A percentile compares a stretch with the other conserved stretches of the same genome.
Conservation (phyloP, 2,113 vertebrate species). For the Dendrocopos noguchii region DNA sequence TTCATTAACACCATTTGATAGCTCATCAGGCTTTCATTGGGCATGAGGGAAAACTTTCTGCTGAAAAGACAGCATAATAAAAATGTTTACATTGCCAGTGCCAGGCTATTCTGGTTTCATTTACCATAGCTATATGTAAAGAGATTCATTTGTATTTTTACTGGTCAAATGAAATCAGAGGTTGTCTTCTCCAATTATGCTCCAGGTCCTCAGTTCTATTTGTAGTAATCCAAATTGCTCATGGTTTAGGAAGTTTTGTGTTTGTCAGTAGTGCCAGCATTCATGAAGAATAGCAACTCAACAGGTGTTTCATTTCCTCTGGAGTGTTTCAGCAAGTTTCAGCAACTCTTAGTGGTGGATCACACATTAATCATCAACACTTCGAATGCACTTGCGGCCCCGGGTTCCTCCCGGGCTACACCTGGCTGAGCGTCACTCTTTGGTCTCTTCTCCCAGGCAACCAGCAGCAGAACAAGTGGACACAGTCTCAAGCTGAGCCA, state of each 20-base stretch:
- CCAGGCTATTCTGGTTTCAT: background rate
- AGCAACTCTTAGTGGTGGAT: too few relatives aligned
- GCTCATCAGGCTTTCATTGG: background rate
- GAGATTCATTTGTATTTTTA: rapidly evolving
- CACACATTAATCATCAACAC: too few relatives aligned
- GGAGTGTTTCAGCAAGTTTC: background rate
- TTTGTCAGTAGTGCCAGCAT: background rate
- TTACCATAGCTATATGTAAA: background rate
- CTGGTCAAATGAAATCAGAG: background rate
- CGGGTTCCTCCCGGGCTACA: too few relatives aligned
- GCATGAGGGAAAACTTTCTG: background rate
- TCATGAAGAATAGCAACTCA: background rate
- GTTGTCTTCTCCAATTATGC: background rate
- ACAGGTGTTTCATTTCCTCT: background rate
- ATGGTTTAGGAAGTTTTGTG: background rate
- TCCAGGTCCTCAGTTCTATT: background rate
- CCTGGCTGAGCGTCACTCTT: too few relatives aligned
- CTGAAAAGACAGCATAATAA: background rate
- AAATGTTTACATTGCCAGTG: background rate
- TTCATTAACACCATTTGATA: background rate
- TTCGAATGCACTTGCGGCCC: too few relatives aligned
- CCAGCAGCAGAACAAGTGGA: too few relatives aligned
- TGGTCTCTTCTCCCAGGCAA: too few relatives aligned
- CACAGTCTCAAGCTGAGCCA: too few relatives aligned
- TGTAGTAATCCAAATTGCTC: background rate